Base-by-base conservation (phyloP, 2,113 vertebrate genomes). In the Puma concolor region DNA sequence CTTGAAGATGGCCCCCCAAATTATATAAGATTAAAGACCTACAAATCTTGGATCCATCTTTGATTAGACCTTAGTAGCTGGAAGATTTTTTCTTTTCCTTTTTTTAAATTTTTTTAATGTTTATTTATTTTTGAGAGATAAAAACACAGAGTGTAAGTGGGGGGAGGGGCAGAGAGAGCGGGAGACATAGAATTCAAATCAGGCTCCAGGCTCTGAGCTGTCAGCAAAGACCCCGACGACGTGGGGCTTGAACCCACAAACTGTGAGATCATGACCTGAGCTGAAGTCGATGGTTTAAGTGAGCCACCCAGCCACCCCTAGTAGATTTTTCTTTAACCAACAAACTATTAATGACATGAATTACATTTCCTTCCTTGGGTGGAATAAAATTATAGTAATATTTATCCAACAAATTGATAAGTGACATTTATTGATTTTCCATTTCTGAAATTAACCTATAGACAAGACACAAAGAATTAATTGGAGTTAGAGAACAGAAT, bases 311-410 rank as follows among this genome's bases (percentile, higher is more conserved):
- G 54, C 3, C 4, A 4, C 54, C 57, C 57, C 57, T 60, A 60
- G 29, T 94, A 94, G 41, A 72, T 81, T 72, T 67, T 72, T 27
- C 23, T 74, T 76, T 31, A 88, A 84, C 38, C 36, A 84, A 80
- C 0, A 31, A 94, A 64, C 13, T 50, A 86, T 48, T 69, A 81
- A 96, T 92, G 57, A 84, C 27, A 48, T 76, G 19, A 94, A 95
- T 92, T 94, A 64, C n/a, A 86, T 87, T 97, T 93, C 85, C 80
- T 96, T 91, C 52, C 36, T 79, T 88, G 29, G 38, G 2, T 90
- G 19, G 3, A 83, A 69, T 71, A 74, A 88, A 92, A 77, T 29
- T 74, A 57, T 44, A 87, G 16, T 72, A 38, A 64, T 83, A 66
- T 88, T 90, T 93, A 76, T 13, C 17, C 25, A 88, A 74, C n/a